Conservation (phyloP, 2,888 invertebrate species). For the Oscheius sp. region DNA sequence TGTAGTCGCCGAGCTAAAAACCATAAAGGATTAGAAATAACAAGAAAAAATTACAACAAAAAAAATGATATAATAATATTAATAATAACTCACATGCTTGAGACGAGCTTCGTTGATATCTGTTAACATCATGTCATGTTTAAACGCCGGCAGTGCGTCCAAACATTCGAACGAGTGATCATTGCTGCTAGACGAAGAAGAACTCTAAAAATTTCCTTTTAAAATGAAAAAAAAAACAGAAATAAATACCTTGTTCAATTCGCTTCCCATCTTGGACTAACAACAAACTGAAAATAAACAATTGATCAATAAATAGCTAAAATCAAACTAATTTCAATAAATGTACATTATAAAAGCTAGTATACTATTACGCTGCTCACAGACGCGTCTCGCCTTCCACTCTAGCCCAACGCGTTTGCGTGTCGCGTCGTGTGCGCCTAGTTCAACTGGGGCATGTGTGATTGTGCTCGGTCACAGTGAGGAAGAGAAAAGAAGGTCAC, state of each 20-base stretch:
- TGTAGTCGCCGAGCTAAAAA: slow-evolving; percentile 44
- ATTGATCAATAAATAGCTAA: slow-evolving; percentile 42
- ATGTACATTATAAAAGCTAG: too few species aligned
- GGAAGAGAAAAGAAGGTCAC: slow-evolving; percentile 35
- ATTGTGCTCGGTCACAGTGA: slow-evolving; percentile 32
- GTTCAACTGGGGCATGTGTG: slow-evolving; percentile 13
- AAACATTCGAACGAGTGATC: too few species aligned
- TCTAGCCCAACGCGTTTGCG: slow-evolving; percentile 31
- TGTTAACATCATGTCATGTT: slow-evolving; percentile 48
- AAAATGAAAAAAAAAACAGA: too few species aligned
- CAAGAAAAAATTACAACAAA: slow-evolving; percentile 24
- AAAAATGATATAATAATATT: too few species aligned
- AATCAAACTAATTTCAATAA: too few species aligned
- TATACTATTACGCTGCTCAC: too few species aligned
- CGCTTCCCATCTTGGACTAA: too few species aligned
- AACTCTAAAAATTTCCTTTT: too few species aligned
- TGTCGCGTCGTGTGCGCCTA: slow-evolving; percentile 26
- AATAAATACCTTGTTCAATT: too few species aligned
- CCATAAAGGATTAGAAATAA: slow-evolving; percentile 41
- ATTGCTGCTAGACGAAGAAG: too few species aligned
- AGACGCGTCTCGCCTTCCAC: slow-evolving; percentile 27
- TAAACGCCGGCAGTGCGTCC: slow-evolving; percentile 45
- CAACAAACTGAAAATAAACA: slow-evolving; percentile 37
- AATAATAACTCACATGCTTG: slow-evolving; percentile 42
- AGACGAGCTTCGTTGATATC: slow-evolving; percentile 42